phyloP scores from a whole-genome alignment of 2,113 vertebrate genomes.

The Stictonetta naevosa region DNA sequence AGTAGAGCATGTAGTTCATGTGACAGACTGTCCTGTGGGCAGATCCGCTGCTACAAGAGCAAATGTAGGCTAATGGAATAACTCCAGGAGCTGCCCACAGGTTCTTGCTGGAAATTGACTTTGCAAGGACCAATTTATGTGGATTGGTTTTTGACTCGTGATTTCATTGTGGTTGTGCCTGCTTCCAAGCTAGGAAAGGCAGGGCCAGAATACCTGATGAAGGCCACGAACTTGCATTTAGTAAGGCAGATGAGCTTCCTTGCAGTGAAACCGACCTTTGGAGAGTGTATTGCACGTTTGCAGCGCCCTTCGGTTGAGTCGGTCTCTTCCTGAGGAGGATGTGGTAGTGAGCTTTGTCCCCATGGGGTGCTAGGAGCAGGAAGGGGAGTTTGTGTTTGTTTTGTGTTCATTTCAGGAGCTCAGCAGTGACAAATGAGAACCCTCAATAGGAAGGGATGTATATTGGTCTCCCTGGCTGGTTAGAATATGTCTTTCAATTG shows the following conservation, averaged over 20 bases:
- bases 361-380: background rate
- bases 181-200: background rate
- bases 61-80: constrained; percentile 39
- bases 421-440: background rate
- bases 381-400: background rate
- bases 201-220: background rate
- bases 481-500: background rate
- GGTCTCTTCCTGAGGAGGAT: background rate
- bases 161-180: background rate
- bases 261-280: background rate
- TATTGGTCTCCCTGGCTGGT: background rate
- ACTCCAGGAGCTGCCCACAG: background rate
- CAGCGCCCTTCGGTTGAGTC: background rate
- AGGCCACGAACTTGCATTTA: background rate
- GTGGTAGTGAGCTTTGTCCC: background rate
- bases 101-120: constrained; percentile 3
- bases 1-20: constrained; percentile 41
- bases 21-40: constrained; percentile 43
- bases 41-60: constrained; percentile 8
- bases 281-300: background rate
- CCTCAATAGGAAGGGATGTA: background rate
- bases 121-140: background rate
- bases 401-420: background rate
- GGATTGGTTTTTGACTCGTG: accelerated
- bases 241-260: background rate